Evolutionary conservation across 92 coral and sea anemone genomes (phyloP), one percentile per base, ranked within the genome.

Genomic region (Epizoanthus ramosus): DNA sequence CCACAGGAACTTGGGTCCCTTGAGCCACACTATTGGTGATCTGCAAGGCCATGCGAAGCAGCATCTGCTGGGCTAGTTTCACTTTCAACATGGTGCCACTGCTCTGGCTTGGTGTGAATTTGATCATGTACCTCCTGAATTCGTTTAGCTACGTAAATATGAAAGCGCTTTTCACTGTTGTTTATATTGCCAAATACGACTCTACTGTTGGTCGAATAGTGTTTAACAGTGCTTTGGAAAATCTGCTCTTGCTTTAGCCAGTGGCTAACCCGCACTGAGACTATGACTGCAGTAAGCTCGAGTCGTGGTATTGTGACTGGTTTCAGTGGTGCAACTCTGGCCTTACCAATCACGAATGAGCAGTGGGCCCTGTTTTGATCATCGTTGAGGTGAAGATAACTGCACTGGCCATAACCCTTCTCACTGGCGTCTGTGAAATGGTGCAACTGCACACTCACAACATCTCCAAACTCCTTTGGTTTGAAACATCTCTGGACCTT

Each of bases 141-240:
- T 60, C 87, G 90, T 14, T 87, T 87, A 1, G 87, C 87, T 35
- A 87, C 87, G 45, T 59, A 82, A 43, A 79, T 67, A 23, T 87
- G 90, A 41, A 87, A 87, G 14, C 79, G 86, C 52, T 35, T 87
- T 1, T 60, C 18, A 6, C 79, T 85, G 58, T 83, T 88, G 67
- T 88, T 68, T 18, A 83, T 87, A 67, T 87, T 83, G 23, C 80
- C 88, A 16, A 73, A 22, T 52, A 83, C 91, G 4, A 88, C 91
- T 79, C 69, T 74, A 28, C 91, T 88, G 67, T 88, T 88, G 14
- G 91, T 88, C 91, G 87, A 88, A 33, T 83, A 88, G 3, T 75
- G 57, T 68, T 88, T 87, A 21, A 73, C n/a, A 68, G 45, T 25
- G 50, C 50, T 68, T 22, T 41, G 68, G 23, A 22, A 83, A 28